phyloP scores from a whole-genome alignment of 2,888 invertebrate genomes.

The Zeuzera pyrina region DNA sequence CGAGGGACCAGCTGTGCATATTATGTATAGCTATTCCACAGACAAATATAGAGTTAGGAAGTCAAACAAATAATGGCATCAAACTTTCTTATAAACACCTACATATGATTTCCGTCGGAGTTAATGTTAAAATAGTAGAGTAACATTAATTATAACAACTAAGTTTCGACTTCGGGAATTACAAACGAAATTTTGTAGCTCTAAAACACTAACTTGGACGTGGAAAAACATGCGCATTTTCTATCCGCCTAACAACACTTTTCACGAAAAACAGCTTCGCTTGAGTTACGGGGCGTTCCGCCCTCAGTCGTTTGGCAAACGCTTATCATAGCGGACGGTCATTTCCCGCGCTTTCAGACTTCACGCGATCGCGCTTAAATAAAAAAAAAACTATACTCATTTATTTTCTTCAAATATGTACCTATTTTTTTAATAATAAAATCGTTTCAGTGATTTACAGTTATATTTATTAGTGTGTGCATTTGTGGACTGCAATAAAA shows the following conservation, averaged over 20 bases:
- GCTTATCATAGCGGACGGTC: slow-evolving; percentile 25
- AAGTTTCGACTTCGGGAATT: too few species aligned
- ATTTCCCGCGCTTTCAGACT: slow-evolving; percentile 20
- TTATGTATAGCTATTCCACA: slow-evolving; percentile 9
- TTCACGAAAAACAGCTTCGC: slow-evolving; percentile 24
- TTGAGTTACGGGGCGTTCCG: too few species aligned
- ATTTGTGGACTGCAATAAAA: slow-evolving; percentile 31
- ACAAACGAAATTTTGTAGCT: too few species aligned
- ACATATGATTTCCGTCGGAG: too few species aligned
- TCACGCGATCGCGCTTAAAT: slow-evolving; percentile 24
- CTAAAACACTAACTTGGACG: slow-evolving; percentile 13
- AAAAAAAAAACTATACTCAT: slow-evolving; percentile 2
- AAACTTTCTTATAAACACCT: too few species aligned
- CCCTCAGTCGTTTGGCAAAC: slow-evolving; percentile 40
- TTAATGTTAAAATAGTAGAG: too few species aligned
- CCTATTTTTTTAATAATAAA: slow-evolving; percentile 8
- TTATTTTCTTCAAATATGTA: slow-evolving; percentile 2
- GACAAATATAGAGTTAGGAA: too few species aligned
- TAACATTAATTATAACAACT: too few species aligned
- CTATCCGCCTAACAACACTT: slow-evolving; percentile 8
- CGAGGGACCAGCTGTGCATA: slow-evolving; percentile 11
- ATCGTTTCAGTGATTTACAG: slow-evolving; percentile 16
- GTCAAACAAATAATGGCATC: too few species aligned
- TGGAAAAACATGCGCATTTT: slow-evolving; percentile 4
- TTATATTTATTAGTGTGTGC: slow-evolving; percentile 35